Conservation (phyloP, 1,140 invertebrate genomes). For the Metaphire vulgaris region DNA sequence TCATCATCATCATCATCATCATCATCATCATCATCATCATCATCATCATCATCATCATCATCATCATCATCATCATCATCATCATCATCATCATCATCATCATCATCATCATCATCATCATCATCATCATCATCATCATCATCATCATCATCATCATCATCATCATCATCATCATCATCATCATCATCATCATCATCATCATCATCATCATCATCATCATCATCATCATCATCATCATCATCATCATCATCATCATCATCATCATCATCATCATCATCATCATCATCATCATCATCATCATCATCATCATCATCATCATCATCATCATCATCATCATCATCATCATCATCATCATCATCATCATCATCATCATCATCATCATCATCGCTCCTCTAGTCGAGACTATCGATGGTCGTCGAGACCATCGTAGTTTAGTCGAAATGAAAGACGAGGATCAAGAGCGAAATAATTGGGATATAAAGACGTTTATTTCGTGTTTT, state of each 20-base stretch:
- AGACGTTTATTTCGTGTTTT: too few relatives aligned
- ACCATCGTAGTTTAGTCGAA: too few relatives aligned
- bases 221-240: slow-evolving; percentile 9
- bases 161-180: slow-evolving; percentile 19
- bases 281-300: slow-evolving; percentile 15
- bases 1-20: slow-evolving; percentile 12
- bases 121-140: slow-evolving; percentile 17
- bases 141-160: slow-evolving; percentile 19
- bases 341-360: slow-evolving; percentile 2
- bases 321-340: slow-evolving; percentile 12
- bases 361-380: slow-evolving; percentile 2
- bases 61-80: slow-evolving; percentile 17
- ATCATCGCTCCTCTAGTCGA: neutral
- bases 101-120: slow-evolving; percentile 19
- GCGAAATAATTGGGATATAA: too few relatives aligned
- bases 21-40: slow-evolving; percentile 15
- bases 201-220: slow-evolving; percentile 17
- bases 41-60: slow-evolving; percentile 17
- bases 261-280: slow-evolving; percentile 10
- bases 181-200: slow-evolving; percentile 19
- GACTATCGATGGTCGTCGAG: too few relatives aligned
- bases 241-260: slow-evolving; percentile 11
- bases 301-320: slow-evolving; percentile 13
- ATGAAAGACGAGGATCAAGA: too few relatives aligned
- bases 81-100: slow-evolving; percentile 17